Evolutionary conservation across 2,113 vertebrate species (phyloP), one percentile per base, ranked within the genome.

Genomic region (Ceyx margarethae): DNA sequence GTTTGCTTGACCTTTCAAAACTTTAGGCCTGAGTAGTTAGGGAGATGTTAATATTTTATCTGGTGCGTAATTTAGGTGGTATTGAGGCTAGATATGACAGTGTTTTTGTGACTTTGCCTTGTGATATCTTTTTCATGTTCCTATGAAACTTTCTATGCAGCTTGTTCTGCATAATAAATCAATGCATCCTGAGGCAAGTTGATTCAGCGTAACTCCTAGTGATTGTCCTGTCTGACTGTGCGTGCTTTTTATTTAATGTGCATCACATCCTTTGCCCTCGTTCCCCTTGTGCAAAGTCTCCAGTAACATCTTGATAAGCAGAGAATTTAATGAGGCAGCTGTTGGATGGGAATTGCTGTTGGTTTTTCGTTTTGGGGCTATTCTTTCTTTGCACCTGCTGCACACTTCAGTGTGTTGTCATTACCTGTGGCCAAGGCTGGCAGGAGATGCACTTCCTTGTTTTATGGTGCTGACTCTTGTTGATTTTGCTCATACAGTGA

Each of bases 391-490:
- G 40, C 13, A 37, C 15, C 58, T 81, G 22, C 57, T 25, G 7
- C 23, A n/a, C 1, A 2, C 19, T 28, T 79, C 45, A 33, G 62
- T 42, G 20, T 77, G 13, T 11, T 64, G n/a, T 35, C 0, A 0
- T 45, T 76, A 11, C 57, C 35, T 17, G 0, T 40, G 26, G 33
- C 42, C 23, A 1, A 18, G 29, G 43, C 69, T 74, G 83, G 54
- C 77, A 54, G 78, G 43, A 60, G 40, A 61, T 40, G 28, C 8
- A 16, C 11, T 84, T 80, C 57, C 83, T 81, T 81, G 29, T 76
- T 1, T 37, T 16, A 6, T 5, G 29, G 11, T 22, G 51, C 16
- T 18, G 48, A 21, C 22, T 40, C 14, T 11, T 54, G 54, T 73
- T 80, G 56, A 25, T 17, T 81, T 60, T 51, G 33, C 29, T 73